A percentile compares a stretch with the other conserved stretches of the same genome.
Conservation (phyloP, 2,113 vertebrate species). For the Aldabrachelys gigantea region DNA sequence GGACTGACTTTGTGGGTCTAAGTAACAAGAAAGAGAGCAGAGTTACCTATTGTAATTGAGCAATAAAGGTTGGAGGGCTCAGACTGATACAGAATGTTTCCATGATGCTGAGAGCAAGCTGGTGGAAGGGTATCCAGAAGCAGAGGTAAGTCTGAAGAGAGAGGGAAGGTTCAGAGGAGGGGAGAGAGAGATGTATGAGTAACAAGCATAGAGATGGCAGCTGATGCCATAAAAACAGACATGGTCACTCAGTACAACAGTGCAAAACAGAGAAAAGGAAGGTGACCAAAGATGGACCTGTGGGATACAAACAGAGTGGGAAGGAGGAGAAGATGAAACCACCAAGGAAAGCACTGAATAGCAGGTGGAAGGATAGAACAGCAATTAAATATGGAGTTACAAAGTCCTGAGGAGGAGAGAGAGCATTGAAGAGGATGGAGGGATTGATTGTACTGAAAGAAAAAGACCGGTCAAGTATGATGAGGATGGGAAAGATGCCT, state of each 20-base stretch:
- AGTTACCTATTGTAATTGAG: background rate
- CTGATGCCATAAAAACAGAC: background rate
- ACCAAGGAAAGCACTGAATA: background rate
- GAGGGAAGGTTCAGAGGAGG: slow-evolving; percentile 14
- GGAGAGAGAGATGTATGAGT: slow-evolving; percentile 43
- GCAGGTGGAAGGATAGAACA: background rate
- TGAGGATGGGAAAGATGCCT: slow-evolving; percentile 47
- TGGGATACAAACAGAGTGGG: slow-evolving; percentile 7
- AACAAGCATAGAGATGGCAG: background rate
- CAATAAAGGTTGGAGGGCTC: slow-evolving; percentile 23
- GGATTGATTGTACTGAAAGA: slow-evolving; percentile 58
- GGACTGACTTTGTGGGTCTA: background rate
- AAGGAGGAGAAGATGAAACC: slow-evolving; percentile 18
- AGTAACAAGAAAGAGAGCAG: background rate
- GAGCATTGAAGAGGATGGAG: slow-evolving; percentile 47
- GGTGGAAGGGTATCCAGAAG: slow-evolving; percentile 58
- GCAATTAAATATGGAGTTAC: background rate
- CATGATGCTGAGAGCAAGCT: slow-evolving; percentile 52
- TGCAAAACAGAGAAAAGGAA: slow-evolving; percentile 10
- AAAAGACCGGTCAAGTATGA: slow-evolving; percentile 59
- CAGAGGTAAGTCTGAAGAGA: slow-evolving; percentile 46
- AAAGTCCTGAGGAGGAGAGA: slow-evolving; percentile 30
- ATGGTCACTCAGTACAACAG: background rate
- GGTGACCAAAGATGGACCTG: background rate
- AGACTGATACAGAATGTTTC: slow-evolving; percentile 38